Percentiles rank a stretch among this genome's conserved stretches.
These are phyloP conservation scores for Calameuta filiformis DNA, from an alignment of 2,888 invertebrate genomes.

Conservation along the genomic window DNA sequence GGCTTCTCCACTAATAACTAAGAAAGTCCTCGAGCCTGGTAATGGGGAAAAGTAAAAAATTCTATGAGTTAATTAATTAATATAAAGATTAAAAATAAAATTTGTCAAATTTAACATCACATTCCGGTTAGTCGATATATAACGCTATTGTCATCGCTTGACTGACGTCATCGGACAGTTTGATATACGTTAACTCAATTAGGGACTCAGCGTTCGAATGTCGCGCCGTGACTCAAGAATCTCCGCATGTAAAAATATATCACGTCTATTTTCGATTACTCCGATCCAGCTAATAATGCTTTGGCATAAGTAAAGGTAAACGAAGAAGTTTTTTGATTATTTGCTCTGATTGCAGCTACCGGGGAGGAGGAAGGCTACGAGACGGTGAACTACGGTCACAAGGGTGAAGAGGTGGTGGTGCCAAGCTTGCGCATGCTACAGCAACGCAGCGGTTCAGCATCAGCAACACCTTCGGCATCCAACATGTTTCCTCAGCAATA, in stretches of 20 bases:
- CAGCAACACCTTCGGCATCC: slow-evolving; percentile 45
- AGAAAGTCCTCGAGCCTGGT: background rate
- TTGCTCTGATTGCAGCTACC: slow-evolving; percentile 24
- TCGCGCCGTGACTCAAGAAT: background rate
- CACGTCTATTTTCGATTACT: background rate
- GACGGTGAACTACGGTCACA: slow-evolving; percentile 37
- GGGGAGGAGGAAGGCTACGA: slow-evolving; percentile 38
- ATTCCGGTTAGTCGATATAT: accelerated
- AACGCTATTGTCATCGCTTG: background rate
- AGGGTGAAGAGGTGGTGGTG: slow-evolving; percentile 29
- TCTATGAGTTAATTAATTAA: background rate
- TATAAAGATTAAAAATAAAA: background rate
- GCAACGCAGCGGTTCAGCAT: slow-evolving; percentile 52
- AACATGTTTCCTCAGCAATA: slow-evolving; percentile 89
- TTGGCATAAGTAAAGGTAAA: background rate
- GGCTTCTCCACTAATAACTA: background rate
- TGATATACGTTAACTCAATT: background rate
- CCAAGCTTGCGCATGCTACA: slow-evolving; percentile 56
- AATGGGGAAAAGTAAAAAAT: background rate
- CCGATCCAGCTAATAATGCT: background rate
- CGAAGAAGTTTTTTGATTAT: background rate
- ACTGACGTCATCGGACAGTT: background rate
- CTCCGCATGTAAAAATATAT: background rate
- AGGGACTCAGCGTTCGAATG: background rate
- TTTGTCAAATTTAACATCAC: no score